phyloP scores from a whole-genome alignment of 2,888 invertebrate genomes.

The Notocelia uddmanniana region DNA sequence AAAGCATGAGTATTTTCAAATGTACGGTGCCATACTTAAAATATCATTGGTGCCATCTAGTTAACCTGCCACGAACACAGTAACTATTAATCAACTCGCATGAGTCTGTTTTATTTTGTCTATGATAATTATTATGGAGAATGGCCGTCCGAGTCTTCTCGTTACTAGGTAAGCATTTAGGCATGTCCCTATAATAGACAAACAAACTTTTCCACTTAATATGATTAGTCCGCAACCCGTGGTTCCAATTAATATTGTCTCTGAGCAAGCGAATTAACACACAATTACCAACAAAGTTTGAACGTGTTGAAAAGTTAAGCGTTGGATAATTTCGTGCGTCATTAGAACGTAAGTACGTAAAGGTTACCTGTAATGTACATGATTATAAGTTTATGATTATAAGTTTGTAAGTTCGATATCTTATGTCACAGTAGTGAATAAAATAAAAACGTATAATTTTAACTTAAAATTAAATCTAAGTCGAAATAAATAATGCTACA shows the following conservation, averaged over 20 bases:
- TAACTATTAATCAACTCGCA: no score
- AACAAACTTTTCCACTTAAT: conserved; percentile 30
- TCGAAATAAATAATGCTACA: no score
- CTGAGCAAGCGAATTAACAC: conserved; percentile 24
- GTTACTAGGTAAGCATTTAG: not conserved
- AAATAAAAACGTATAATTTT: no score
- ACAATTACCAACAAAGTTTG: conserved; percentile 12
- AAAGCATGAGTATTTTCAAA: no score
- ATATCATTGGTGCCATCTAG: no score
- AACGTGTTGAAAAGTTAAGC: conserved; percentile 17
- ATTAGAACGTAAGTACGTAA: not conserved
- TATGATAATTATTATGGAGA: not conserved
- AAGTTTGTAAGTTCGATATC: no score
- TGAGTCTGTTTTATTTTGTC: no score
- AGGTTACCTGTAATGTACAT: not conserved
- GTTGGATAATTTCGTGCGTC: not conserved
- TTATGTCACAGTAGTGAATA: no score
- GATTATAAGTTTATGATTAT: no score
- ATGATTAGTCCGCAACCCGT: conserved; percentile 6
- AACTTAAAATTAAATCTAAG: no score
- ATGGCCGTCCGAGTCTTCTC: not conserved
- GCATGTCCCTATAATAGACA: not conserved
- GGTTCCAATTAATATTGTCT: conserved; percentile 19
- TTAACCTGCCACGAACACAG: no score
- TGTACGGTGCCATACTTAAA: no score